Percentiles rank a stretch among this genome's conserved stretches.
Evolutionary conservation across 2,888 invertebrate genomes (phyloP).

Genomic region (Diadromus collaris): DNA sequence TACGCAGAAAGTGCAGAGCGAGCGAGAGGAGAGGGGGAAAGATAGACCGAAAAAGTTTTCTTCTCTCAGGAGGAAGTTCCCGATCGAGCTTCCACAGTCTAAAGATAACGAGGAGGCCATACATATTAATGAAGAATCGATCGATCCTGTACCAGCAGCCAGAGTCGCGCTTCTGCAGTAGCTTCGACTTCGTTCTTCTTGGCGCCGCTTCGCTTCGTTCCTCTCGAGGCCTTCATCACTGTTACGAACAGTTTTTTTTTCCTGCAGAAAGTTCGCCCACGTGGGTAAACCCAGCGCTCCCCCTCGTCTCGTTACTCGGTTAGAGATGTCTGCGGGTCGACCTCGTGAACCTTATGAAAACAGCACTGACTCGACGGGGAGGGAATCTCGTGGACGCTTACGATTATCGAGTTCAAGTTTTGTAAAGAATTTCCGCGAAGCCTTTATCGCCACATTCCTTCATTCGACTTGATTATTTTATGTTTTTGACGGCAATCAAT

Average conservation of each 20-base stretch:
- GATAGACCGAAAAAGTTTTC: slow-evolving; percentile 51
- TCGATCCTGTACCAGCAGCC: slow-evolving; percentile 52
- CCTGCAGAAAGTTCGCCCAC: slow-evolving; percentile 33
- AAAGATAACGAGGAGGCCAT: slow-evolving; percentile 63
- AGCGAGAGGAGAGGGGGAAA: slow-evolving; percentile 27
- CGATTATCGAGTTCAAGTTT: neutral
- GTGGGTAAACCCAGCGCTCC: slow-evolving; percentile 28
- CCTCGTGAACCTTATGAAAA: slow-evolving; percentile 29
- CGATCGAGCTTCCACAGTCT: slow-evolving; percentile 41
- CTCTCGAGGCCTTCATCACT: slow-evolving; percentile 28
- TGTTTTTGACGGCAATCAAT: neutral
- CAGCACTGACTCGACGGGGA: neutral
- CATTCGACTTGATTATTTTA: neutral
- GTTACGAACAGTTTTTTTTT: slow-evolving; percentile 49
- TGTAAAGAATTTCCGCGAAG: neutral
- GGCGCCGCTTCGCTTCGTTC: slow-evolving; percentile 2
- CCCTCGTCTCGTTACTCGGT: slow-evolving; percentile 35
- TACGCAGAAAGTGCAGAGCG: slow-evolving; percentile 5
- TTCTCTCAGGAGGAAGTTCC: slow-evolving; percentile 44
- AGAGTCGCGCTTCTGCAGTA: slow-evolving; percentile 3
- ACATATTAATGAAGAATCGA: slow-evolving; percentile 67
- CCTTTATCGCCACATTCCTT: neutral
- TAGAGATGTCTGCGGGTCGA: slow-evolving; percentile 10
- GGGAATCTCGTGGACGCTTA: neutral
- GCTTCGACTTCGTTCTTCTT: slow-evolving; percentile 31